Conservation (phyloP, 2,797 vertebrate genomes). For the Scolopax bukidnonensis region DNA sequence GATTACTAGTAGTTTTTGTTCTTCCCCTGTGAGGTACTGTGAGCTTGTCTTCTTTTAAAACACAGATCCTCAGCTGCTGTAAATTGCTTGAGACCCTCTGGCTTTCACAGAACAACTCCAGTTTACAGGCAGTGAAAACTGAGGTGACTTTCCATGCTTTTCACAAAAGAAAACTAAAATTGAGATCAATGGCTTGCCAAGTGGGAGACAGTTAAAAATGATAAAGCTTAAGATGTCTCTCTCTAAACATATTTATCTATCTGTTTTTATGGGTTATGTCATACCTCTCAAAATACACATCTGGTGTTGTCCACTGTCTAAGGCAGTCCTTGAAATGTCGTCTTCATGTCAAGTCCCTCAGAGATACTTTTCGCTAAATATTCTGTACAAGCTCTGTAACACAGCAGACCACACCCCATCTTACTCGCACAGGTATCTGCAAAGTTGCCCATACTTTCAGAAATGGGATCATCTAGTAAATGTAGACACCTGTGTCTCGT, state of each 20-base stretch:
- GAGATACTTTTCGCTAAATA: not conserved
- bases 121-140: not conserved
- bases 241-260: conserved; percentile 3
- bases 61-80: not conserved
- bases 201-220: not conserved
- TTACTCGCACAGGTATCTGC: not conserved
- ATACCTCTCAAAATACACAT: not conserved
- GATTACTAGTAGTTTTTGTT: not conserved
- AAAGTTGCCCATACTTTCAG: not conserved
- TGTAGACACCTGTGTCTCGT: not conserved
- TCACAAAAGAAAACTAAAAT: conserved; percentile 6
- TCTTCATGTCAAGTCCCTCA: not conserved
- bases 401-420: not conserved
- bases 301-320: not conserved
- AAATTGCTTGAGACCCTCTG: not conserved
- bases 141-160: not conserved
- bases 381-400: accelerated
- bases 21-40: not conserved
- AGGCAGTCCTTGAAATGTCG: not conserved
- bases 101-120: not conserved
- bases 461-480: not conserved
- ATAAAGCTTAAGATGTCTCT: conserved; percentile 1
- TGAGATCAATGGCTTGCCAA: not conserved
- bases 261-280: not conserved
- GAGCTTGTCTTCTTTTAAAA: not conserved